Percentiles rank a stretch among this genome's conserved stretches.
Conservation (phyloP, 2,888 invertebrate species). For the Anoplius nigerrimus region DNA sequence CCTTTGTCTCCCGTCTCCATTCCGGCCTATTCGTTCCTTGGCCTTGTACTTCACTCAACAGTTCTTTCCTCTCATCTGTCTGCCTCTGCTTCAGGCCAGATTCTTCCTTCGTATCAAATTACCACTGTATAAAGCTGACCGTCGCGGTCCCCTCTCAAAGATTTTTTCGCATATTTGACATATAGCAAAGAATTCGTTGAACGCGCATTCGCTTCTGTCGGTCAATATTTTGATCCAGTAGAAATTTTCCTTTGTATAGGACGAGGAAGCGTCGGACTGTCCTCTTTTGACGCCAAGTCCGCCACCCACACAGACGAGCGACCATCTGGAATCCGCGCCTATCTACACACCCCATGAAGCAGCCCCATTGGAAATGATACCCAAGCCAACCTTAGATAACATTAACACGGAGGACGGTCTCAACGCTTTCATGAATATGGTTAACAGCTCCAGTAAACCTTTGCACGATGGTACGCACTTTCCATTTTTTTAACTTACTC, state of each 20-base stretch:
- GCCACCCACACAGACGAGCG: constrained; percentile 76
- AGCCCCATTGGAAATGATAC: constrained; percentile 60
- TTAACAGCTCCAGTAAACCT: constrained; percentile 69
- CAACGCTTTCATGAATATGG: constrained; percentile 68
- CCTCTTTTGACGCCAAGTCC: constrained; percentile 81
- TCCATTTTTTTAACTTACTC: constrained; percentile 16
- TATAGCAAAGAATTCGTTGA: too few species aligned
- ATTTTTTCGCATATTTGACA: too few species aligned
- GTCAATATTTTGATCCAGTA: too few species aligned
- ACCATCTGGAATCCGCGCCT: constrained; percentile 56
- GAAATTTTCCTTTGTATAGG: constrained; percentile 44
- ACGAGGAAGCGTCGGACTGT: constrained; percentile 82
- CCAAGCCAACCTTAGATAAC: constrained; percentile 62
- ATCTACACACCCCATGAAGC: constrained; percentile 64
- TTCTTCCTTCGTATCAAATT: too few species aligned
- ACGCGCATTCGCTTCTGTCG: too few species aligned
- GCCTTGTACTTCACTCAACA: neutral
- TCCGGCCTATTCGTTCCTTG: too few species aligned
- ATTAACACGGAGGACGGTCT: constrained; percentile 70
- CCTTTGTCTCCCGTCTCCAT: constrained; percentile 8
- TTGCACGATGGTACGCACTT: constrained; percentile 69
- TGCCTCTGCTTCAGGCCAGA: neutral
- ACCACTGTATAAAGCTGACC: too few species aligned
- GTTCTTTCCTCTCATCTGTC: constrained; percentile 8
- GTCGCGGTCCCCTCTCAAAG: too few species aligned